A percentile compares a stretch with the other conserved stretches of the same genome.
These are phyloP conservation scores for Cryptotis parvus DNA, from an alignment of 2,113 vertebrate species.

Conservation along the genomic window DNA sequence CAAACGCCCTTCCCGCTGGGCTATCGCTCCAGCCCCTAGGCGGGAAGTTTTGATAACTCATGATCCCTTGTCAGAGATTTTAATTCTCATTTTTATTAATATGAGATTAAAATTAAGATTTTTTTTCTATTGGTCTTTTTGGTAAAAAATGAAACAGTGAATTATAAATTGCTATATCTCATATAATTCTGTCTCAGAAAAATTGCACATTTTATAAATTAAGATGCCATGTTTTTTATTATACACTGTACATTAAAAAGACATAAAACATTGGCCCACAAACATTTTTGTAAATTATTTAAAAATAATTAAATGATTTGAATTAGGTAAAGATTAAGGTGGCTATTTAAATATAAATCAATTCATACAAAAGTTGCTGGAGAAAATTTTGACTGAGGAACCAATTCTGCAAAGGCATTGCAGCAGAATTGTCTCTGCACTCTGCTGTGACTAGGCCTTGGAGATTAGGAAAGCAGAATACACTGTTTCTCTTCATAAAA, in stretches of 20 bases:
- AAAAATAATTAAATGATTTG: not conserved
- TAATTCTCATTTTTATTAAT: constrained; percentile 29
- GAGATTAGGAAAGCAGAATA: too few relatives aligned
- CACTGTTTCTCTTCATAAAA: too few relatives aligned
- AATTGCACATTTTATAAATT: constrained; percentile 53
- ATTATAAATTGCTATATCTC: constrained; percentile 27
- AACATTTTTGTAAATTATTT: constrained; percentile 12
- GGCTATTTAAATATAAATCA: not conserved
- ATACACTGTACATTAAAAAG: not conserved
- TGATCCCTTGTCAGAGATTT: not conserved
- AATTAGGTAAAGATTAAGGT: too few relatives aligned
- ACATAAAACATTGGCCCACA: constrained; percentile 29
- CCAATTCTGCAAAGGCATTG: too few relatives aligned
- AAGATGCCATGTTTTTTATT: too few relatives aligned
- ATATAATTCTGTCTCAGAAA: not conserved
- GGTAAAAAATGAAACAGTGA: not conserved
- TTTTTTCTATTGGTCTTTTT: not conserved
- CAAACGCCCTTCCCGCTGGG: too few relatives aligned
- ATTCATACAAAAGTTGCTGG: not conserved
- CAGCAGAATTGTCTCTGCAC: too few relatives aligned
- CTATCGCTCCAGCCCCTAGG: too few relatives aligned
- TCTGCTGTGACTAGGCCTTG: too few relatives aligned
- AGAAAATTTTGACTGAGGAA: too few relatives aligned
- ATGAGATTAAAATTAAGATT: constrained; percentile 29
- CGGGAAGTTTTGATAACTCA: constrained; percentile 8